Evolutionary conservation across 53 echinoderm and acorn worm genomes (phyloP), one percentile per base, ranked within the genome.

Genomic region (Patiria pectinifera): DNA sequence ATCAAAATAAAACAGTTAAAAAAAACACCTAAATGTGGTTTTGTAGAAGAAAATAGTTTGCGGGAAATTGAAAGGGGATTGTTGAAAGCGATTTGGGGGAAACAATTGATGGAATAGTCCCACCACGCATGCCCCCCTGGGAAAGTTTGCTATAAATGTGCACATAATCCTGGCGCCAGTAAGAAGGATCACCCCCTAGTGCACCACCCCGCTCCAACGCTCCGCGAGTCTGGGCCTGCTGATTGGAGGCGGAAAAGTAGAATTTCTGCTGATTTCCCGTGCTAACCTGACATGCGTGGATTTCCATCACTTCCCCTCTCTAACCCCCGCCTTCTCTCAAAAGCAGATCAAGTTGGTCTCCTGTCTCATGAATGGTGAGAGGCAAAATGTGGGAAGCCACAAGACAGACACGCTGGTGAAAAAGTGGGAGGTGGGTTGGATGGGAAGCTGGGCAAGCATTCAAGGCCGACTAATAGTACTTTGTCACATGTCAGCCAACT

Each of bases 311-410:
- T 87, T 87, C 78, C 87, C 78, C 45, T 45, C 87, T 21, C 82
- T 44, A 46, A 82, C 82, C 14, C 15, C 21, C 8, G 53, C 5
- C 53, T 53, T 66, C 71, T 71, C 75, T 59, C 48, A 35, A 82
- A 89, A 85, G 80, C 63, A 71, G 95, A 92, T 89, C 84, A 92
- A 90, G 80, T 80, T 89, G n/a, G 81, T 90, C 77, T 90, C 69
- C 90, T n/a, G 62, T 69, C 21, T 61, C 77, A 62, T 11, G 35
- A 18, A 82, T n/a, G 59, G 82, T 45, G 84, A 76, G 44, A 44
- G 48, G 22, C 45, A 48, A 43, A 76, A 59, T 22, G 77, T 25
- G 83, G 77, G 66, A 47, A 62, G 45, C 43, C 49, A 22, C 23
- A 18, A 66, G 80, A 82, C 62, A 85, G 22, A 71, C 45, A 90